Percentiles rank a stretch among this genome's conserved stretches.
phyloP scores from a whole-genome alignment of 2,113 vertebrate genomes.

The Carassius gibelio region DNA sequence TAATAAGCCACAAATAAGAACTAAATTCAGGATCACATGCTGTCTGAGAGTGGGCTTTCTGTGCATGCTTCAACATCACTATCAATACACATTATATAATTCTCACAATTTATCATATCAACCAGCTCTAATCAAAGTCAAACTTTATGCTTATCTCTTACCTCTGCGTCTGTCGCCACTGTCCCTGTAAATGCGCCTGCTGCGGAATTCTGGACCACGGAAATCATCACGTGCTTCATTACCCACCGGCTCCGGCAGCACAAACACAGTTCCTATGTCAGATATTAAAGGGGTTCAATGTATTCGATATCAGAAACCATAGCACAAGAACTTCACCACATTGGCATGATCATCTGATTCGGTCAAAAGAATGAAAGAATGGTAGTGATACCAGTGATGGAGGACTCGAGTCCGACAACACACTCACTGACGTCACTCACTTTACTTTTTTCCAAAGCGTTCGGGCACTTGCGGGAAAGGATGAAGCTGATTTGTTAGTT shows the following conservation, averaged over 20 bases:
- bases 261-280: constrained; percentile 86
- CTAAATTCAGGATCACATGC: too few relatives aligned
- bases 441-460: too few relatives aligned
- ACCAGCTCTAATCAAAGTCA: too few relatives aligned
- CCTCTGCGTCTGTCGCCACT: constrained; percentile 89
- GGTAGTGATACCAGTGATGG: constrained; percentile 16
- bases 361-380: background rate
- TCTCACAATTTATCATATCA: too few relatives aligned
- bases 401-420: too few relatives aligned
- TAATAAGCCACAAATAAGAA: too few relatives aligned
- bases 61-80: too few relatives aligned
- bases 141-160: constrained; percentile 61
- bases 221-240: constrained; percentile 96
- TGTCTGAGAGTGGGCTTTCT: too few relatives aligned
- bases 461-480: too few relatives aligned
- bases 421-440: too few relatives aligned
- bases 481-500: too few relatives aligned
- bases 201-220: constrained; percentile 97
- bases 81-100: too few relatives aligned
- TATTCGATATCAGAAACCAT: background rate
- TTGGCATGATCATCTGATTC: background rate
- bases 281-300: background rate
- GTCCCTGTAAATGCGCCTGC: constrained; percentile 82
- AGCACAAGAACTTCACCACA: background rate
- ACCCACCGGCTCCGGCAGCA: constrained; percentile 92